Evolutionary conservation across 2,888 invertebrate genomes (phyloP), one percentile per base, ranked within the genome.

Genomic region (Chloroclysta siterata): DNA sequence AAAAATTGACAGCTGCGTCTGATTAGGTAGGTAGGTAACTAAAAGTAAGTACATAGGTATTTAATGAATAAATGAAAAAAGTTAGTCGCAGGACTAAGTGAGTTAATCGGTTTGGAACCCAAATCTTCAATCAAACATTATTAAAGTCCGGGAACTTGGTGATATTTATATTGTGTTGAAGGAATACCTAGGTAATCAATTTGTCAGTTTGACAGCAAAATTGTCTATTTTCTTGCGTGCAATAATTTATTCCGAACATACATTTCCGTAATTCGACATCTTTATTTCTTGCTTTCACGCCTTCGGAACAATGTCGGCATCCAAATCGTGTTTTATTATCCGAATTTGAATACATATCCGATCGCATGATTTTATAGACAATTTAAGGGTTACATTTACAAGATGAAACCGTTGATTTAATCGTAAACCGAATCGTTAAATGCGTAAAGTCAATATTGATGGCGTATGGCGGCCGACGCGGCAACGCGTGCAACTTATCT

Each of bases 361-460:
- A 84, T 84, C 79, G 79, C 82, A 84, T 83, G 85, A 87, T 87
- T 88, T 85, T 85, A 88, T 84, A 74, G 82, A 76, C 82, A 78
- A 83, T 82, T 85, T 84, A 84, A 84, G 85, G 86, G 86, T 83
- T 82, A 83, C 83, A 82, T 86, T 87, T 84, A 87, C 84, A 83
- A 86, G 85, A 84, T 80, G 84, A 84, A 84, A 84, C 85, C 83
- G 86, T 87, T 88, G 89, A 88, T 89, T 89, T 86, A 82, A 81
- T 84, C 88, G 84, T 89, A 90, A 90, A 89, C 72, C 64, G 67
- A 76, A 78, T 80, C 83, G 79, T 89, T 88, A 89, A 89, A 64
- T 73, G 78, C 81, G 79, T 88, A 87, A 89, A 88, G 65, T 73
- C 76, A 69, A 76, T 85, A 84, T 85, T 85, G 83, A 87, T 84